Evolutionary conservation across 2,797 vertebrate species (phyloP), one percentile per base, ranked within the genome.

Genomic region (Taeniopygia guttata): DNA sequence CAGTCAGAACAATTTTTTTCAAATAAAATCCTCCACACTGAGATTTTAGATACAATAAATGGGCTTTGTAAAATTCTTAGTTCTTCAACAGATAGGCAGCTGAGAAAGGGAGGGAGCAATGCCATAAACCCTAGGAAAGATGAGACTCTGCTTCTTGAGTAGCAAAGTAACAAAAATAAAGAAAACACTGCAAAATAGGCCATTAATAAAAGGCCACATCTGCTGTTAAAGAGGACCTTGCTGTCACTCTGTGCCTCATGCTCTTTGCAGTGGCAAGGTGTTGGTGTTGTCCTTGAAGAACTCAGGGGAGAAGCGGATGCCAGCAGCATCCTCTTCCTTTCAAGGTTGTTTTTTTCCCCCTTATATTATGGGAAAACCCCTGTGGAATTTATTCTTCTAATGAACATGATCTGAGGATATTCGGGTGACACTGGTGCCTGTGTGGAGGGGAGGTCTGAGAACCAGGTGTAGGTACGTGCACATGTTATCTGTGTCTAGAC

Each of bases 401-500:
- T 21, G 26, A 82, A 42, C 46, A 13, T 13, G 63, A 83, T 94
- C 69, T 74, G 49, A 84, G 36, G 42, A 62, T 91, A 45, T 76
- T 78, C 8, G 10, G n/a, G 48, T 84, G 74, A 82, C 45, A 27
- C 32, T 1, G 0, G 10, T 72, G 62, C 42, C 56, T 10, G 0
- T 45, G 36, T 23, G 16, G 42, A 83, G 49, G 32, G 42, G 38
- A 77, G 46, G 7, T 20, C 3, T 48, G 51, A 46, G 58, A 78
- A 40, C 29, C 25, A 52, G 52, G 16, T 75, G 29, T 38, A 30
- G 13, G 18, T n/a, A 22, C 0, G 0, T 19, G 42, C 9, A 19
- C 0, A 0, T 22, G 22, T 64, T 55, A 45, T 11, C 32, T 12
- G 11, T 16, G 32, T 23, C 23, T 19, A 17, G 51, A 5, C 0